Percentiles rank a stretch among this genome's conserved stretches.
Conservation (phyloP, 1,140 invertebrate species). For the Pinna nobilis region DNA sequence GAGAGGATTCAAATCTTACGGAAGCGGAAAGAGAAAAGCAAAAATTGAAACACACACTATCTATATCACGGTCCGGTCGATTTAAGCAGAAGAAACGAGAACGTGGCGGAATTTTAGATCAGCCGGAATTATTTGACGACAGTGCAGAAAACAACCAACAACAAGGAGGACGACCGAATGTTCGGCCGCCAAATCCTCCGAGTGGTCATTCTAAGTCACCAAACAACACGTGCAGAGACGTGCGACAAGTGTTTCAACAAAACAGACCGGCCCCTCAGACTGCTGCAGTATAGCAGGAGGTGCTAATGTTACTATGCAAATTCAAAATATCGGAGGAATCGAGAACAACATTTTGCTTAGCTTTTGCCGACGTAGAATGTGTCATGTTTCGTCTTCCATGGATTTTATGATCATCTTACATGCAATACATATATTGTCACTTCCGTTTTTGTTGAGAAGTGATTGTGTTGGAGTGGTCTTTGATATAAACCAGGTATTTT, state of each 20-base stretch:
- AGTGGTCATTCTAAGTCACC: slow-evolving; percentile 44
- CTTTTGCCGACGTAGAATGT: no score
- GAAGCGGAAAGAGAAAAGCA: slow-evolving; percentile 59
- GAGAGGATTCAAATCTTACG: slow-evolving; percentile 42
- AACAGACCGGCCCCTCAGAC: neutral
- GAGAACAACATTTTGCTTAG: no score
- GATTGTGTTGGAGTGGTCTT: no score
- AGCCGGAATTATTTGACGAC: slow-evolving; percentile 57
- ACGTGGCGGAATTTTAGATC: slow-evolving; percentile 60
- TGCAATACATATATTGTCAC: no score
- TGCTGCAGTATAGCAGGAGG: no score
- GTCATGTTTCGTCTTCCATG: no score
- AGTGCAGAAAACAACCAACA: slow-evolving; percentile 9
- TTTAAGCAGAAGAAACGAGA: slow-evolving; percentile 69
- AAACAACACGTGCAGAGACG: slow-evolving; percentile 48
- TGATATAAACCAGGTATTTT: no score
- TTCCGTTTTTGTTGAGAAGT: no score
- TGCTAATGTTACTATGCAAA: no score
- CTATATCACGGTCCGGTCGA: slow-evolving; percentile 69
- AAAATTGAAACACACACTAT: slow-evolving; percentile 61
- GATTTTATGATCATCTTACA: no score
- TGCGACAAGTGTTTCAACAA: slow-evolving; percentile 26
- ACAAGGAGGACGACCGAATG: slow-evolving; percentile 12
- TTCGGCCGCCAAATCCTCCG: neutral
- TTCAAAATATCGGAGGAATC: no score